Conservation (phyloP, 37 sponge, comb jelly and placozoan genomes). For the Lycopodina hypogea region DNA sequence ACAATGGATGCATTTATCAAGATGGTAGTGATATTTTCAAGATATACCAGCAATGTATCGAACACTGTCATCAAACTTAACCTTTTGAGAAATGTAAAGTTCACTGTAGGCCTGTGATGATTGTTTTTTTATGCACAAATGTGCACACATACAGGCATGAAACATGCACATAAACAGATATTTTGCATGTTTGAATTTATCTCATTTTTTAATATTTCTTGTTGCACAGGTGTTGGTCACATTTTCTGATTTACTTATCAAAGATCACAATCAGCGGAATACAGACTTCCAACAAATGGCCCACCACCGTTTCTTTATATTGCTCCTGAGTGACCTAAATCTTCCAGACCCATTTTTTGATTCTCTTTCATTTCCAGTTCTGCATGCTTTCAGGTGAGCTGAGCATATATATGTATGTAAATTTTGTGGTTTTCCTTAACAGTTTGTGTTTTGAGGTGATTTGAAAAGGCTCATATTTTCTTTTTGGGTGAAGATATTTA, state of each 20-base stretch:
- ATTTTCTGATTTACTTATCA: slow-evolving; percentile 77
- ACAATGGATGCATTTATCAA: slow-evolving; percentile 98
- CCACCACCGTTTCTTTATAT: slow-evolving; percentile 95
- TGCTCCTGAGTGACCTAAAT: slow-evolving; percentile 93
- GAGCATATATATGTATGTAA: slow-evolving; percentile 1
- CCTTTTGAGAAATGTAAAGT: slow-evolving; percentile 84
- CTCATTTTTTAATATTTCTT: not conserved
- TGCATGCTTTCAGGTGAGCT: slow-evolving; percentile 88
- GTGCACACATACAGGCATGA: not conserved
- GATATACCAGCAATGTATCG: slow-evolving; percentile 80
- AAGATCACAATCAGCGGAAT: slow-evolving; percentile 85
- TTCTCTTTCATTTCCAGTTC: slow-evolving; percentile 74
- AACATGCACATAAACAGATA: not conserved
- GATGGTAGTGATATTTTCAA: slow-evolving; percentile 89
- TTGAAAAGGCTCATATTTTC: not conserved
- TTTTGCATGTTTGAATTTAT: too few relatives aligned
- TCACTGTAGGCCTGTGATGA: not conserved
- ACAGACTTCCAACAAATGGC: slow-evolving; percentile 96
- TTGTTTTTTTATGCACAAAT: not conserved
- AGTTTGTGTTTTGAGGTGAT: too few relatives aligned
- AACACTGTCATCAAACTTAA: slow-evolving; percentile 88
- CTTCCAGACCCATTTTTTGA: slow-evolving; percentile 89
- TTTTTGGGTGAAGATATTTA: too few relatives aligned
- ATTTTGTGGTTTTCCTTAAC: too few relatives aligned
- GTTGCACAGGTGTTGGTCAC: slow-evolving; percentile 57